Evolutionary conservation across 92 coral and sea anemone species (phyloP), one percentile per base, ranked within the genome.

Genomic region (Epizoanthus scotinus): DNA sequence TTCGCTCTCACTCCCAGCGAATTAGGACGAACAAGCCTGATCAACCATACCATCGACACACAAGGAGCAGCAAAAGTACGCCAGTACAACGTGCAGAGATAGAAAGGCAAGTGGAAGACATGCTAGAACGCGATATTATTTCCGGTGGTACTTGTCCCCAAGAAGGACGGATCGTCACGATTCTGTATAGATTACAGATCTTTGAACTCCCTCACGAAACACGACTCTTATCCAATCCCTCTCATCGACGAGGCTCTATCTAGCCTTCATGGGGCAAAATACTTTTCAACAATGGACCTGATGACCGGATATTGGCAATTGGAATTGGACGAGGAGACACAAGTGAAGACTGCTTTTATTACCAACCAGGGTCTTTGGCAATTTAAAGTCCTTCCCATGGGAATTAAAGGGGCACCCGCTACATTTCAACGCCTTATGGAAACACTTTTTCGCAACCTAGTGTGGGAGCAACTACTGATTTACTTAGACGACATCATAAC

Each of bases 361-460:
- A 25, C 68, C 1, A 28, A 21, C 68, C 25, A 63, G 15, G 68
- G 68, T 5, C 29, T 63, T 21, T 63, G 68, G 68, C 15, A 63
- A 36, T 63, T 63, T 21, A 63, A 63, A 63, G 68, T 63, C 7
- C 68, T 63, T 5, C 36, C 68, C 10, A 63, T 24, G 28, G 68
- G 68, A n/a, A 24, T 63, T 17, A 63, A 63, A 63, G 68, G 68
- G 3, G 34, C 68, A 28, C 68, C 36, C 14, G 68, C 57, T 3
- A 73, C 87, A 2, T 83, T 83, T 47, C 73, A 83, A 31, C 73
- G 87, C 10, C 53, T 83, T 3, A 83, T 83, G 85, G 85, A 79
- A 63, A 79, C 81, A 22, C 63, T 83, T 0, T 29, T 83, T 3
- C 22, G 86, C 20, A 40, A 59, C 24, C 49, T 83, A 3, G 64